phyloP scores from a whole-genome alignment of 35 echinoderm and acorn worm species.

The Patiria miniata region DNA sequence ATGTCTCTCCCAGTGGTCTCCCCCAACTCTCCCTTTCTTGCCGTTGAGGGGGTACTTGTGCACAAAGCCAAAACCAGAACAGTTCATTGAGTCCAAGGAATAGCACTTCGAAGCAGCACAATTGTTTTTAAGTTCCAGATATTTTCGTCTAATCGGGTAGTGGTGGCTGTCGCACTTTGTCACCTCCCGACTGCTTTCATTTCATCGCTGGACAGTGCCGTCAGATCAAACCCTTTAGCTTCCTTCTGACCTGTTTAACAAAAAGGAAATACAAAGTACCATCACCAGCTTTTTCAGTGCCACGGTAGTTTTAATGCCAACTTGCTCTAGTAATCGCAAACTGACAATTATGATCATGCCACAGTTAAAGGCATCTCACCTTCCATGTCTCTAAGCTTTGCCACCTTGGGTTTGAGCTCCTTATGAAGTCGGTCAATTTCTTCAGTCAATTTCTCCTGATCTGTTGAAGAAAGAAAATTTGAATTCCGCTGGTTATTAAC shows the following conservation, averaged over 20 bases:
- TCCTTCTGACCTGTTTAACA: constrained; percentile 33
- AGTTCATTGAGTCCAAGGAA: too few relatives aligned
- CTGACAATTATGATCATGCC: neutral
- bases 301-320: neutral
- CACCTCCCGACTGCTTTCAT: constrained; percentile 23
- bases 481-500: neutral
- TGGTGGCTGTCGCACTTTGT: too few relatives aligned
- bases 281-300: neutral
- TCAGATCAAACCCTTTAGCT: constrained; percentile 53
- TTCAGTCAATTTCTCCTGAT: constrained; percentile 78
- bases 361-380: constrained; percentile 37
- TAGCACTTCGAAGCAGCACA: too few relatives aligned
- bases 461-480: constrained; percentile 40
- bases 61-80: too few relatives aligned
- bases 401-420: constrained; percentile 84
- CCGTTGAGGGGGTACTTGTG: too few relatives aligned
- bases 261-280: neutral
- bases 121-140: too few relatives aligned
- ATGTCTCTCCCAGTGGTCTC: too few relatives aligned
- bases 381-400: constrained; percentile 88
- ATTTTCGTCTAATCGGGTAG: too few relatives aligned
- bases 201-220: constrained; percentile 44
- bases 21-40: too few relatives aligned
- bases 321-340: neutral
- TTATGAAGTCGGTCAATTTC: constrained; percentile 75